Evolutionary conservation across 2,888 invertebrate genomes (phyloP), one percentile per base, ranked within the genome.

Genomic region (Zhengitettix transpicula): DNA sequence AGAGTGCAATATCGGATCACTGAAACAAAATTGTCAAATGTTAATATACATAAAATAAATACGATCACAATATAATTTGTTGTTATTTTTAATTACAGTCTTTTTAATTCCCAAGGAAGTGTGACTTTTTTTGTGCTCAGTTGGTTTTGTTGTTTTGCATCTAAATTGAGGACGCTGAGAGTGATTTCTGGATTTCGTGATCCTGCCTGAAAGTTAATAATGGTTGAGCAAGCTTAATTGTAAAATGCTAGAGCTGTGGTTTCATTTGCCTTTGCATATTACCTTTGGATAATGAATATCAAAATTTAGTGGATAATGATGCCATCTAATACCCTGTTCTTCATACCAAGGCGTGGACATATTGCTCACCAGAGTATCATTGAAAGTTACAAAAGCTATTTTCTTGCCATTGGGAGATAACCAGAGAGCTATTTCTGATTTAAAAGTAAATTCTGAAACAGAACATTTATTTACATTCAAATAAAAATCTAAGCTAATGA

Each of bases 371-470:
- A 78, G 70, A 0, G 80, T 79, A 70, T 93, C 92, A 68, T 91
- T 81, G 70, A 91, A 91, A 42, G 84, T 81, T 1, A 83, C 88
- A 69, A 81, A 97, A 1, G 89, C 89, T 64, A 97, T 71, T 69
- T 83, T 82, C 12, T 75, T 79, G 28, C 92, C 92, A 67, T 85
- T 81, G 0, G 82, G 81, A 1, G 92, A 91, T 76, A 94, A 91
- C 93, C 94, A 96, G 52, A 94, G 71, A 0, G 95, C 96, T 66
- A 83, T 82, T 72, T 87, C 87, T 0, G 87, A 82, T 57, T 81
- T 78, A 67, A 95, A 83, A 3, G 96, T 85, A 74, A 95, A 94
- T 84, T 95, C 95, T 91, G 78, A 59, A 79, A 79, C 64, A 58
- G 12, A 8, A 14, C 2, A 47, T 7, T 47, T 47, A 47, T 42